Percentiles rank a stretch among this genome's conserved stretches.
Evolutionary conservation across 2,113 vertebrate genomes (phyloP).

Genomic region (Leptodactylus fuscus): DNA sequence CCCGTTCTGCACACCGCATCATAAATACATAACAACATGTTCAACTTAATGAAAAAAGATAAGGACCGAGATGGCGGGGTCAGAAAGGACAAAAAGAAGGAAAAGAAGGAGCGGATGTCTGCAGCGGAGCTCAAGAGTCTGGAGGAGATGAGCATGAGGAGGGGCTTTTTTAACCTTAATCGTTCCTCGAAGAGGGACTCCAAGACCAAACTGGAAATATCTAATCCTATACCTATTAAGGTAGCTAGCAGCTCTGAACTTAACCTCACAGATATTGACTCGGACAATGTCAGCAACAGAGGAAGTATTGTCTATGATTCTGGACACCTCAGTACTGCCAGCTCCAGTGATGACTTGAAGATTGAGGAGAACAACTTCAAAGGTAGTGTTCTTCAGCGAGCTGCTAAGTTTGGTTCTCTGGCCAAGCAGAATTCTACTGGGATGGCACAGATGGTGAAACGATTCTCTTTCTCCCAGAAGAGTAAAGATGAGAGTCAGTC

Average conservation of each 20-base stretch:
- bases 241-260: slow-evolving; percentile 87
- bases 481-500: slow-evolving; percentile 82
- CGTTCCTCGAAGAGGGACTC: slow-evolving; percentile 87
- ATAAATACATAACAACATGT: slow-evolving; percentile 71
- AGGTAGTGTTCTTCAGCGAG: slow-evolving; percentile 86
- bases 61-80: slow-evolving; percentile 84
- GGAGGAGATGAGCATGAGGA: slow-evolving; percentile 92
- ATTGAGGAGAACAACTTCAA: slow-evolving; percentile 77
- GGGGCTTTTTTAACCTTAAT: slow-evolving; percentile 92
- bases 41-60: slow-evolving; percentile 92
- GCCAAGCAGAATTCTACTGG: slow-evolving; percentile 82
- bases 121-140: slow-evolving; percentile 89
- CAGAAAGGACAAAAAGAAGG: slow-evolving; percentile 90
- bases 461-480: slow-evolving; percentile 82
- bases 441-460: slow-evolving; percentile 79
- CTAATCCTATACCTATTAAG: slow-evolving; percentile 93
- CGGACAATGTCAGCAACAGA: slow-evolving; percentile 76
- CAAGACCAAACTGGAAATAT: slow-evolving; percentile 89
- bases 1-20: neutral
- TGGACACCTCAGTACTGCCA: slow-evolving; percentile 76
- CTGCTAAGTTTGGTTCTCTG: slow-evolving; percentile 86
- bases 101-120: slow-evolving; percentile 96
- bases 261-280: slow-evolving; percentile 81
- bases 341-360: slow-evolving; percentile 83
- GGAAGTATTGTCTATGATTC: slow-evolving; percentile 78